phyloP scores from a whole-genome alignment of 1,140 invertebrate species.

The Archivesica marissinica region DNA sequence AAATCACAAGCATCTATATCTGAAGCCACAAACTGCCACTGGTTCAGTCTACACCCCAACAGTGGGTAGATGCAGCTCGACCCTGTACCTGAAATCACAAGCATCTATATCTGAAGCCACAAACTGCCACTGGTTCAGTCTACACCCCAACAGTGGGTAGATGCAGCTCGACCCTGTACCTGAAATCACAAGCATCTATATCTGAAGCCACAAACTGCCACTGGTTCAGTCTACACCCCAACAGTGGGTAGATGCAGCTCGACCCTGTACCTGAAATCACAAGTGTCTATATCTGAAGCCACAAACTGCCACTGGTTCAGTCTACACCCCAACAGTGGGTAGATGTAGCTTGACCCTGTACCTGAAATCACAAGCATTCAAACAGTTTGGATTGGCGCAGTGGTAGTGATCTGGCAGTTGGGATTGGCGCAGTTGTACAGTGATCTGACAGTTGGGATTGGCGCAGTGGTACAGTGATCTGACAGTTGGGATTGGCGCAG shows the following conservation, averaged over 20 bases:
- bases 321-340: too few relatives aligned
- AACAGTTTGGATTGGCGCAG: background rate
- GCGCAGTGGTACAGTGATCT: too few relatives aligned
- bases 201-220: conserved; percentile 96
- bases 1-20: conserved; percentile 93
- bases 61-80: conserved; percentile 96
- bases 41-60: conserved; percentile 89
- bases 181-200: conserved; percentile 88
- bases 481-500: too few relatives aligned
- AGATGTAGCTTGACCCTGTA: too few relatives aligned
- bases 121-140: conserved; percentile 92
- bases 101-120: conserved; percentile 94
- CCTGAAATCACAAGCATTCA: too few relatives aligned
- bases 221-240: conserved; percentile 89
- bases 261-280: conserved; percentile 92
- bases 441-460: too few relatives aligned
- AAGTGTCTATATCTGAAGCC: too few relatives aligned
- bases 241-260: conserved; percentile 94
- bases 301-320: too few relatives aligned
- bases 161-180: conserved; percentile 96
- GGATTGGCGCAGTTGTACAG: too few relatives aligned
- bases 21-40: conserved; percentile 94
- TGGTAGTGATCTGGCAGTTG: too few relatives aligned
- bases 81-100: conserved; percentile 92
- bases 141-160: conserved; percentile 93